Percentiles rank a stretch among this genome's conserved stretches.
Evolutionary conservation across 2,888 invertebrate species (phyloP).

Genomic region (Platycheirus rosarum): DNA sequence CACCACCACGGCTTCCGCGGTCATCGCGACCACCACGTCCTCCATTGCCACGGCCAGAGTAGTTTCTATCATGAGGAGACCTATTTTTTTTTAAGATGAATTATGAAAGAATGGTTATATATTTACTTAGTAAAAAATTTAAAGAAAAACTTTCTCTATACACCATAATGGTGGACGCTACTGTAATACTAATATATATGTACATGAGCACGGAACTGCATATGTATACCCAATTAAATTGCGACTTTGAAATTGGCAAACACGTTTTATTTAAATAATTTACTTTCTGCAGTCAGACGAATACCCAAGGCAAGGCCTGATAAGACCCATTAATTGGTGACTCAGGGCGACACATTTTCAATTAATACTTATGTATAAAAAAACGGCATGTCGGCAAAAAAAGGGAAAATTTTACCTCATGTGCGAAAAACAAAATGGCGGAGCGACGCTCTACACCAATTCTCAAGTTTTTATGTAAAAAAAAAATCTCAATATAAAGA

Average conservation of each 20-base stretch:
- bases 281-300: not conserved
- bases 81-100: too few species aligned
- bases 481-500: not conserved
- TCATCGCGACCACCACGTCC: conserved; percentile 77
- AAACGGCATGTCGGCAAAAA: not conserved
- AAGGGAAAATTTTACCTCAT: conserved; percentile 36
- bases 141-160: too few species aligned
- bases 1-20: conserved; percentile 93
- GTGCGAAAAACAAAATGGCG: conserved; percentile 60
- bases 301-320: conserved; percentile 39
- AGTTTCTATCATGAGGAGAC: conserved; percentile 82
- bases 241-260: conserved; percentile 21
- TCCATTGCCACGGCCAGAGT: conserved; percentile 76
- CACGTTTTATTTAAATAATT: too few species aligned
- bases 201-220: not conserved
- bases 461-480: not conserved
- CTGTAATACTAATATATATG: not conserved
- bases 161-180: not conserved
- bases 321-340: conserved; percentile 34
- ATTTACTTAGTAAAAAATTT: too few species aligned
- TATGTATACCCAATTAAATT: too few species aligned
- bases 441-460: conserved; percentile 50
- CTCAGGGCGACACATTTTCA: conserved; percentile 42
- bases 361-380: not conserved
- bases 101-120: too few species aligned